Evolutionary conservation across 1,140 invertebrate species (phyloP).

Genomic region (Drosophila ananassae): DNA sequence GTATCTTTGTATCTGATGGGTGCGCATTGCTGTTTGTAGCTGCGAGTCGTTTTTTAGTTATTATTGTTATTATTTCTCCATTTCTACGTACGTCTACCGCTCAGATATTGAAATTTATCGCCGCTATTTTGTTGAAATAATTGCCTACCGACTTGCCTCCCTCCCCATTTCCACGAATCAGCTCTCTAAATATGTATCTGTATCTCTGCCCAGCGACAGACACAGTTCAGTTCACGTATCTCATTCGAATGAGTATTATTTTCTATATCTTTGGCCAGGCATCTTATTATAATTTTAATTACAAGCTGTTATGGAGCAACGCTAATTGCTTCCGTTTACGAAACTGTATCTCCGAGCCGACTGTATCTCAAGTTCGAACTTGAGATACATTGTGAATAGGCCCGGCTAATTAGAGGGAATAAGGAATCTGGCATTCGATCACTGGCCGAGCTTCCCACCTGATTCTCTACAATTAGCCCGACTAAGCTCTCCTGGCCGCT

Average conservation of each 20-base stretch:
- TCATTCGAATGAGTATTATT: constrained; percentile 62
- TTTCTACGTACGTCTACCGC: constrained; percentile 64
- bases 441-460: not conserved
- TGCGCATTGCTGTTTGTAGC: constrained; percentile 20
- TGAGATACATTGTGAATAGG: constrained; percentile 18
- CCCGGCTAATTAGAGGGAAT: constrained; percentile 21
- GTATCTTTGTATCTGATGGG: constrained; percentile 77
- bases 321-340: constrained; percentile 80
- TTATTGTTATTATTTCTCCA: constrained; percentile 81
- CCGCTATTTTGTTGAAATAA: constrained; percentile 77
- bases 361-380: constrained; percentile 1
- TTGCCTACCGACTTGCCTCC: constrained; percentile 58
- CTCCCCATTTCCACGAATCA: constrained; percentile 61
- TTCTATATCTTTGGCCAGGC: constrained; percentile 70
- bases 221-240: constrained; percentile 36
- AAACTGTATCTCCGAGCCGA: constrained; percentile 49
- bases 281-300: constrained; percentile 83
- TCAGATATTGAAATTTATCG: constrained; percentile 80
- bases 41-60: constrained; percentile 70
- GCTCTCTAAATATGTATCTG: no score
- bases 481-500: constrained; percentile 16
- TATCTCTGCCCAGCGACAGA: constrained; percentile 18
- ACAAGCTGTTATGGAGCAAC: constrained; percentile 73
- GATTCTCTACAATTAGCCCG: constrained; percentile 28
- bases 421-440: constrained; percentile 1